These are phyloP conservation scores for Incurvaria masculella DNA, from an alignment of 2,888 invertebrate species.

Conservation along the genomic window DNA sequence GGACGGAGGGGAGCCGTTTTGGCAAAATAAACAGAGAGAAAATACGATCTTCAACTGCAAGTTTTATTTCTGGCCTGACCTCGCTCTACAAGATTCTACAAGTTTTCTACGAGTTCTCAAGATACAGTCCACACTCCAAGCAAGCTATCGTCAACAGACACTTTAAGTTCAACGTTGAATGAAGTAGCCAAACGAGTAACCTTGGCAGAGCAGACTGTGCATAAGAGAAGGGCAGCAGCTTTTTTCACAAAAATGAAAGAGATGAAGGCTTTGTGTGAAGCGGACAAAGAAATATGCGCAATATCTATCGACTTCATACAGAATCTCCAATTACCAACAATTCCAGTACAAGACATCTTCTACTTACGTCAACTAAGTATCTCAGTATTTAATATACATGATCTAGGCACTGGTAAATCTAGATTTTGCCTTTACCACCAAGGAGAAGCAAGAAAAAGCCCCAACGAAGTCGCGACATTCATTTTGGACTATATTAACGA, in stretches of 20 bases:
- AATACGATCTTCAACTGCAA: too few species aligned
- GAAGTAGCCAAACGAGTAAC: too few species aligned
- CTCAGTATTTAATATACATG: constrained; percentile 15
- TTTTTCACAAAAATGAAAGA: constrained; percentile 13
- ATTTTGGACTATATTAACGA: constrained; percentile 14
- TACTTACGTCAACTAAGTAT: constrained; percentile 18
- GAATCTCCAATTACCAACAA: constrained; percentile 17
- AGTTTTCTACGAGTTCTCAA: too few species aligned
- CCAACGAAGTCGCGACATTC: constrained; percentile 16
- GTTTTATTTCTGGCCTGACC: too few species aligned
- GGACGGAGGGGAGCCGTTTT: too few species aligned
- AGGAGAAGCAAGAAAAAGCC: constrained; percentile 14
- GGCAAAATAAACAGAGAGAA: too few species aligned
- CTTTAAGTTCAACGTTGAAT: too few species aligned
- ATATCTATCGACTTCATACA: constrained; percentile 21
- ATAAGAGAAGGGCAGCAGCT: constrained; percentile 3
- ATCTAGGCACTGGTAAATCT: constrained; percentile 8
- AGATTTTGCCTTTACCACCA: constrained; percentile 14
- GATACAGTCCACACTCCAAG: too few species aligned
- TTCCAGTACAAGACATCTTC: constrained; percentile 22
- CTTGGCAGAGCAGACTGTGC: too few species aligned
- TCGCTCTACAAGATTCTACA: too few species aligned
- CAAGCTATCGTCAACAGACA: too few species aligned
- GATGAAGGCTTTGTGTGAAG: constrained; percentile 10
- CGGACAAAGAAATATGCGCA: constrained; percentile 13